Conservation (phyloP, 2,113 vertebrate genomes). For the Tachuris rubrigastra region DNA sequence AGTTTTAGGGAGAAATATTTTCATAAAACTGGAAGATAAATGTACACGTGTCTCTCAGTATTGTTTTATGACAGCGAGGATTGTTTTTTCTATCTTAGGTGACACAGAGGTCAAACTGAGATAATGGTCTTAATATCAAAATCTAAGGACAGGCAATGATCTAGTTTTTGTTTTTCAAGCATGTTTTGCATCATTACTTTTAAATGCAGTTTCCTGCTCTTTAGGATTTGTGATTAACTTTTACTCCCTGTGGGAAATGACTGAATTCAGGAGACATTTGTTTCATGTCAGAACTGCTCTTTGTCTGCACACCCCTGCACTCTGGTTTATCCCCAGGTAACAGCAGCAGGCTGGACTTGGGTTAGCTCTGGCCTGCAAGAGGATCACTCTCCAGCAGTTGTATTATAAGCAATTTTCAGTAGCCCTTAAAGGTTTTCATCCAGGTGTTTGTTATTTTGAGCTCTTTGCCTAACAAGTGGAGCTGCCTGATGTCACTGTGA, state of each 20-base stretch:
- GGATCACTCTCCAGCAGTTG: background rate
- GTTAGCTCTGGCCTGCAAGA: background rate
- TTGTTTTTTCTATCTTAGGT: background rate
- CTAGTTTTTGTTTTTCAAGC: background rate
- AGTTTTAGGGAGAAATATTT: background rate
- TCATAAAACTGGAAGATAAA: background rate
- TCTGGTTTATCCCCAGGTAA: background rate
- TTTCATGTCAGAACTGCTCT: background rate
- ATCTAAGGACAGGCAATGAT: constrained; percentile 7
- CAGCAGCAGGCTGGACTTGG: background rate
- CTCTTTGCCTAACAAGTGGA: background rate
- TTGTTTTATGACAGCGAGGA: background rate
- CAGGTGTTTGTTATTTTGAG: background rate
- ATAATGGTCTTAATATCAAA: background rate
- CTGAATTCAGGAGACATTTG: constrained; percentile 34
- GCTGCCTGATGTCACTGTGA: background rate
- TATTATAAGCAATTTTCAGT: background rate
- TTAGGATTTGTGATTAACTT: constrained; percentile 26
- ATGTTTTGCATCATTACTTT: constrained; percentile 31
- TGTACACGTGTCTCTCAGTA: background rate
- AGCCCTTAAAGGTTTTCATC: background rate
- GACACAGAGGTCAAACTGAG: constrained; percentile 7
- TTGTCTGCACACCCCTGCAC: background rate
- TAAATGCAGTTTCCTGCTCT: constrained; percentile 21
- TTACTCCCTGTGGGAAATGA: constrained; percentile 31